phyloP scores from a whole-genome alignment of 1,140 invertebrate genomes.

The Diorhabda carinulata region DNA sequence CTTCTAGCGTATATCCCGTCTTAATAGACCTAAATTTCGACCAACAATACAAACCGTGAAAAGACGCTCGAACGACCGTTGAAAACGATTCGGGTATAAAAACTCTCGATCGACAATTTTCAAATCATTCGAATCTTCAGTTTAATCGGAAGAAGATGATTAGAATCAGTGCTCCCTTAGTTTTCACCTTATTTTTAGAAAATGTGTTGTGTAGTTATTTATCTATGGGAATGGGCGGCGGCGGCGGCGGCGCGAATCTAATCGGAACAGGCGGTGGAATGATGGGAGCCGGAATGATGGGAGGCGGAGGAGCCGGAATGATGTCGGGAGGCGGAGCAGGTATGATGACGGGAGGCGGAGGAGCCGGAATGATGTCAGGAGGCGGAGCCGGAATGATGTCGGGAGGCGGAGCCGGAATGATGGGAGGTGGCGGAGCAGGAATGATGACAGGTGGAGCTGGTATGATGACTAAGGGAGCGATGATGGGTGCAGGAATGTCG shows the following conservation, averaged over 20 bases:
- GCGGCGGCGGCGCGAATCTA: slow-evolving; percentile 3
- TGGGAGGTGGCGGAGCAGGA: slow-evolving; percentile 19
- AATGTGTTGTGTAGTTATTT: slow-evolving; percentile 42
- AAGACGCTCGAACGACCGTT: too few relatives aligned
- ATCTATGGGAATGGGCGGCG: slow-evolving; percentile 31
- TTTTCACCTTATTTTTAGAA: slow-evolving; percentile 3
- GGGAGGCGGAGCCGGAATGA: slow-evolving; percentile 15
- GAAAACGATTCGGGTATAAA: neutral
- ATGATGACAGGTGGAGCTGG: slow-evolving; percentile 7
- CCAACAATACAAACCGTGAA: too few relatives aligned
- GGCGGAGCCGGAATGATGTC: slow-evolving; percentile 17
- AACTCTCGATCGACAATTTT: neutral
- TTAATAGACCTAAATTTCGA: too few relatives aligned
- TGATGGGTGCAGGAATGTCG: slow-evolving; percentile 3
- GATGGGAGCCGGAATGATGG: slow-evolving; percentile 18
- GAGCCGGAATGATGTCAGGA: slow-evolving; percentile 16
- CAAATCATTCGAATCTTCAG: neutral
- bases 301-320: slow-evolving; percentile 9
- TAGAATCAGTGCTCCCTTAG: neutral
- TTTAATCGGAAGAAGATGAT: neutral
- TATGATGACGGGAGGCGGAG: slow-evolving; percentile 32
- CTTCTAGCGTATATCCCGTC: too few relatives aligned
- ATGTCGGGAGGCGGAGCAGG: slow-evolving; percentile 22
- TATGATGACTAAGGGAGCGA: slow-evolving; percentile 4
- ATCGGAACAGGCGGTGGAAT: slow-evolving; percentile 18